Conservation (phyloP, 2,797 vertebrate species). For the Dallia pectoralis region DNA sequence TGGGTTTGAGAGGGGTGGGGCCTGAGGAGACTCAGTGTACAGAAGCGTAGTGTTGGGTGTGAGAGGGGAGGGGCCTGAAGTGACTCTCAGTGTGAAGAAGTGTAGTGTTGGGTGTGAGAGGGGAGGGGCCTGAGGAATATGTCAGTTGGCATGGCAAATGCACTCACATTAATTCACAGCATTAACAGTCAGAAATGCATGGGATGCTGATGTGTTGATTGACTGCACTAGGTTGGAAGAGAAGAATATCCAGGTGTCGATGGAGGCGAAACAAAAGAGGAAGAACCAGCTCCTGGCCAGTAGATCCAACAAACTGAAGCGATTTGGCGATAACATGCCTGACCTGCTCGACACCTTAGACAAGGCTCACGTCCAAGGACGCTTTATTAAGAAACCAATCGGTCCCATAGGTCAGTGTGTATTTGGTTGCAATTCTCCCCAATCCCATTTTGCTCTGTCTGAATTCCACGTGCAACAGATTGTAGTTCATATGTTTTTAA, state of each 20-base stretch:
- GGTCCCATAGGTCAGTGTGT: conserved; percentile 52
- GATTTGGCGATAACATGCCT: conserved; percentile 59
- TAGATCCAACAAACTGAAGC: conserved; percentile 66
- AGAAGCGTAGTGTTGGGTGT: too few species aligned
- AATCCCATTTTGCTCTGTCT: too few species aligned
- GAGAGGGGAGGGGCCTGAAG: too few species aligned
- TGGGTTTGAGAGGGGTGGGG: too few species aligned
- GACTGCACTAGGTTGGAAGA: conserved; percentile 46
- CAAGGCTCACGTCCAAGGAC: conserved; percentile 42
- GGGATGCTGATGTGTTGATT: neutral
- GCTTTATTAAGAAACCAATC: conserved; percentile 52
- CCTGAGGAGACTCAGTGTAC: too few species aligned
- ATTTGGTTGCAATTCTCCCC: too few species aligned
- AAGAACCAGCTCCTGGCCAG: conserved; percentile 67
- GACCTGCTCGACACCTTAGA: conserved; percentile 49
- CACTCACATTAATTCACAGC: too few species aligned
- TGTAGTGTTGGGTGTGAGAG: neutral
- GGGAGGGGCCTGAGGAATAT: neutral
- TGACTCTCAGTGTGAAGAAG: neutral
- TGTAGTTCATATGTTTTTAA: too few species aligned
- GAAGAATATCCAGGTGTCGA: conserved; percentile 48
- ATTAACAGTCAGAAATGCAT: too few species aligned
- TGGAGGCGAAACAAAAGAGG: conserved; percentile 62
- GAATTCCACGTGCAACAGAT: too few species aligned
- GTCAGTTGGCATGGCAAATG: neutral